Evolutionary conservation across 2,797 vertebrate genomes (phyloP).

Genomic region (Sternotherus odoratus): DNA sequence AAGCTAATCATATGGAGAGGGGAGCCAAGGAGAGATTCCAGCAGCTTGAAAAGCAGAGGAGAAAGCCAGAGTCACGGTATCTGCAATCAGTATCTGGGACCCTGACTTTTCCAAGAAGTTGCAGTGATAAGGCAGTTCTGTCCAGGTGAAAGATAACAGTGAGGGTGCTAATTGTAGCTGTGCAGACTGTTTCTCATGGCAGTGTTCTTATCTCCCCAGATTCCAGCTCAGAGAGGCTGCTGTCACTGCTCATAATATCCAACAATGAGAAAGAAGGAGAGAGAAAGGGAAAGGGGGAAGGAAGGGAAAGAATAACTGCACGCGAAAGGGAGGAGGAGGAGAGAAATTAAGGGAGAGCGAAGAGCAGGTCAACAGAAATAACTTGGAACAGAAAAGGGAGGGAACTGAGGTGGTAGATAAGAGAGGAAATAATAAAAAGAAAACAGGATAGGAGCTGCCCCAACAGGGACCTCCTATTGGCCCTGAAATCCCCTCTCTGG

Average conservation of each 20-base stretch:
- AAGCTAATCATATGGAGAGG: neutral
- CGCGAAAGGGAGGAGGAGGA: neutral
- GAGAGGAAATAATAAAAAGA: neutral
- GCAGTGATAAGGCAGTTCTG: conserved; percentile 51
- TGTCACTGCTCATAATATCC: conserved; percentile 60
- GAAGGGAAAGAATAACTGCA: neutral
- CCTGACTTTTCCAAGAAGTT: conserved; percentile 63
- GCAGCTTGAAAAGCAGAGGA: conserved; percentile 41
- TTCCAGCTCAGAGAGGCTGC: conserved; percentile 64
- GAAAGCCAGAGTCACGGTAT: conserved; percentile 19
- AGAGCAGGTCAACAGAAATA: neutral
- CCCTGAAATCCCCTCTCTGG: neutral
- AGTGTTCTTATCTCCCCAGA: conserved; percentile 64
- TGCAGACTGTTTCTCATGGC: conserved; percentile 51
- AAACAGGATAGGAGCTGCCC: neutral
- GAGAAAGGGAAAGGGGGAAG: neutral
- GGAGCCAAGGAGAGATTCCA: conserved; percentile 64
- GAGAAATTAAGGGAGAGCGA: neutral
- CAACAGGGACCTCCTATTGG: conserved; percentile 3
- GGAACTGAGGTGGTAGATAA: neutral
- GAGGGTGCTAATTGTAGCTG: conserved; percentile 66
- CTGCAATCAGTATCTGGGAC: conserved; percentile 52
- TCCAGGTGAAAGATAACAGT: conserved; percentile 70
- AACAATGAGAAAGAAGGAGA: neutral
- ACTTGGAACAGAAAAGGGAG: neutral